Percentiles rank a stretch among this genome's conserved stretches.
These are phyloP conservation scores for Hydrotaea diabolus DNA, from an alignment of 2,888 invertebrate species.

Conservation along the genomic window DNA sequence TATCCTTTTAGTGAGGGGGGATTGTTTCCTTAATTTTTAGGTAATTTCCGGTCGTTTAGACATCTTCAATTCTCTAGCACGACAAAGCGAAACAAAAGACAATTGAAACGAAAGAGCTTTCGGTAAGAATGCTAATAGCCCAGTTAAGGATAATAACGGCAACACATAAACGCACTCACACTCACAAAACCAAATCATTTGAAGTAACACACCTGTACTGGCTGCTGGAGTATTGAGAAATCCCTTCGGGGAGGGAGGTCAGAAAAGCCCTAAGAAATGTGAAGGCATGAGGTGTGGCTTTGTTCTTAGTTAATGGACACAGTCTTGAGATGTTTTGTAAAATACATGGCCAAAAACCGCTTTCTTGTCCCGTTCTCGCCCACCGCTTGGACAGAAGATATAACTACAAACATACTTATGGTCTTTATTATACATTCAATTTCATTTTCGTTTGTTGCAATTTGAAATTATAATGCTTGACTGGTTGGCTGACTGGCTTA, in stretches of 20 bases:
- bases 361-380: neutral
- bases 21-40: constrained; percentile 57
- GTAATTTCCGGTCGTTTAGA: constrained; percentile 69
- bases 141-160: constrained; percentile 12
- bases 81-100: constrained; percentile 21
- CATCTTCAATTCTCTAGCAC: constrained; percentile 54
- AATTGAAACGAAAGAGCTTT: neutral
- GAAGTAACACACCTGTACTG: neutral
- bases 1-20: constrained; percentile 22
- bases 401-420: neutral
- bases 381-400: neutral
- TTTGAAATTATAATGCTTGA: neutral
- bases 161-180: too few relatives aligned
- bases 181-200: neutral
- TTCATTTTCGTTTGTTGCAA: constrained; percentile 3
- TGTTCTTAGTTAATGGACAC: neutral
- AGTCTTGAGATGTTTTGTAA: neutral
- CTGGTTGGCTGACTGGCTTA: neutral
- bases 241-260: neutral
- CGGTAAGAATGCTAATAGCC: constrained; percentile 4
- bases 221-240: neutral
- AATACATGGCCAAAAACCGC: neutral
- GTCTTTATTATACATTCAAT: constrained; percentile 3
- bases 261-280: neutral
- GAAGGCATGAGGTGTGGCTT: neutral